phyloP scores from a whole-genome alignment of 2,113 vertebrate genomes.

The Nyctibius bracteatus region DNA sequence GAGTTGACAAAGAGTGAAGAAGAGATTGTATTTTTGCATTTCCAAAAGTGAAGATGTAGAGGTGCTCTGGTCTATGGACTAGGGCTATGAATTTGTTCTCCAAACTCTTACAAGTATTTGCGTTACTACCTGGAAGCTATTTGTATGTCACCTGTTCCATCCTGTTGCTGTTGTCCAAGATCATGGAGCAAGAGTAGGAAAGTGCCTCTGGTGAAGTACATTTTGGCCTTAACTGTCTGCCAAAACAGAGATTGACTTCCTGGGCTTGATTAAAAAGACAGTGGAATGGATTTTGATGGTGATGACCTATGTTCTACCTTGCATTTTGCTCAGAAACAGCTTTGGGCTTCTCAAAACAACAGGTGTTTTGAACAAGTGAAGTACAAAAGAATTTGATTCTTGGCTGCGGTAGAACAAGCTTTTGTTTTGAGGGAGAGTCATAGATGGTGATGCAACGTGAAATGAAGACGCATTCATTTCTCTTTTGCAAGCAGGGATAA shows the following conservation, averaged over 20 bases:
- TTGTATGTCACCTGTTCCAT: background rate
- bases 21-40: background rate
- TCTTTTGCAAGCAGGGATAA: background rate
- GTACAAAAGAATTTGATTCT: background rate
- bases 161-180: background rate
- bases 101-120: background rate
- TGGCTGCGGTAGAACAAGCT: background rate
- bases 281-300: background rate
- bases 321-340: background rate
- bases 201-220: background rate
- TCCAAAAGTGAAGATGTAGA: background rate
- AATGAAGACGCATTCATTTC: rapidly evolving
- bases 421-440: background rate
- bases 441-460: background rate
- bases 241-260: background rate
- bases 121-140: background rate
- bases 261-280: background rate
- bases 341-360: background rate
- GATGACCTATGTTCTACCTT: background rate
- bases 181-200: background rate
- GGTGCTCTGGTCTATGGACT: background rate
- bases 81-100: background rate
- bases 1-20: background rate
- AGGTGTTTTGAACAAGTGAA: background rate
- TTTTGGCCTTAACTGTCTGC: background rate